Evolutionary conservation across 2,113 vertebrate species (phyloP), one percentile per base, ranked within the genome.

Genomic region (Steatornis caripensis): DNA sequence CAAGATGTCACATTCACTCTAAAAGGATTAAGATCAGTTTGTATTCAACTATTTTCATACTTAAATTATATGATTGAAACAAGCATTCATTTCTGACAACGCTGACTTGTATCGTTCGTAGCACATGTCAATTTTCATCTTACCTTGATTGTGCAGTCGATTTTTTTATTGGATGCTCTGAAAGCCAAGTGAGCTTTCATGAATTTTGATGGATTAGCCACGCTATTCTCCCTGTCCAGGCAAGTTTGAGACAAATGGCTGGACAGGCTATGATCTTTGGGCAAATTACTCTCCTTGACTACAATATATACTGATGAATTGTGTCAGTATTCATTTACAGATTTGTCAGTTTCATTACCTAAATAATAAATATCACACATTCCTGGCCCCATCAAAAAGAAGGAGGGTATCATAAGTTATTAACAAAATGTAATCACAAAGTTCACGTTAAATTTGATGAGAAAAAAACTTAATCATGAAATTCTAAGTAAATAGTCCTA

Each of bases 281-380:
- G 95, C 96, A 98, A 98, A 99, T 99, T 98, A 98, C 97, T 97
- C 98, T 98, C 97, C 94, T 97, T 96, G 90, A 98, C 98, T 98
- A 98, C 97, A 98, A 98, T 97, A 98, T 91, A 96, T 98, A 98
- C 98, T 96, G 97, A 98, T 98, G 93, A 98, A 91, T 96, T 94
- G 89, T 98, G 98, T 98, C 98, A 98, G 97, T 95, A 98, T 98
- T 98, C 96, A 98, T 98, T 98, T 97, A 97, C 94, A 94, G 82
- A 97, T 97, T 96, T 97, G 97, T 95, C 98, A 98, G 92, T 98
- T 98, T 98, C 93, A 97, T 97, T 97, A 98, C 95, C 54, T 96
- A 97, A 96, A 96, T 98, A 98, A 99, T 97, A 95, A 98, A 98
- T 93, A 83, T 95, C 91, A 54, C 91, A 90, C 85, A 93, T 94